These are phyloP conservation scores for Pammene fasciana DNA, from an alignment of 2,888 invertebrate genomes.

Conservation along the genomic window DNA sequence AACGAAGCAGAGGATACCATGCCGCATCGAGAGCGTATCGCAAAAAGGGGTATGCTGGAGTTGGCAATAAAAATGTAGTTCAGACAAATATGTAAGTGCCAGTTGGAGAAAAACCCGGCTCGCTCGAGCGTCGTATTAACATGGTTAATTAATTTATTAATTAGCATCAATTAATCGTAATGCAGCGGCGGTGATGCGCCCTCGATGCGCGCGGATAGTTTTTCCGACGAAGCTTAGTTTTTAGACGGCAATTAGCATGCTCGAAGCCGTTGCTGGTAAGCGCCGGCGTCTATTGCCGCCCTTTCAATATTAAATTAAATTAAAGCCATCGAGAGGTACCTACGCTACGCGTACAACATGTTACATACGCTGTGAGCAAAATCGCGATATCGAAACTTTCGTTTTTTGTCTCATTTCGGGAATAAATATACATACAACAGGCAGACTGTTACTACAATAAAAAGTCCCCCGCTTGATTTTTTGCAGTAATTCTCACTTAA, in stretches of 20 bases:
- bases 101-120: slow-evolving; percentile 65
- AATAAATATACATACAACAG: background rate
- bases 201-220: slow-evolving; percentile 67
- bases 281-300: slow-evolving; percentile 12
- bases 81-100: slow-evolving; percentile 64
- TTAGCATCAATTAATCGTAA: slow-evolving; percentile 79
- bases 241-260: slow-evolving; percentile 63
- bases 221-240: slow-evolving; percentile 70
- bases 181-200: slow-evolving; percentile 58
- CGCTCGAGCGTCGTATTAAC: slow-evolving; percentile 73
- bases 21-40: slow-evolving; percentile 55
- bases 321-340: slow-evolving; percentile 31
- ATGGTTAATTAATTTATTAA: slow-evolving; percentile 81
- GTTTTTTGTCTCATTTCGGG: slow-evolving; percentile 53
- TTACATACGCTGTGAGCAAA: no score
- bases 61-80: slow-evolving; percentile 66
- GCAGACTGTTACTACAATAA: no score
- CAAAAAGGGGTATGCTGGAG: slow-evolving; percentile 68
- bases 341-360: background rate
- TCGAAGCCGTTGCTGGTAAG: slow-evolving; percentile 59
- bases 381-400: slow-evolving; percentile 45
- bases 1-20: slow-evolving; percentile 52
- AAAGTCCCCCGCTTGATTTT: no score
- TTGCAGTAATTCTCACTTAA: no score
- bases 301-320: slow-evolving; percentile 54